Evolutionary conservation across 1,140 invertebrate genomes (phyloP), one percentile per base, ranked within the genome.

Genomic region (Drosophila sp.): DNA sequence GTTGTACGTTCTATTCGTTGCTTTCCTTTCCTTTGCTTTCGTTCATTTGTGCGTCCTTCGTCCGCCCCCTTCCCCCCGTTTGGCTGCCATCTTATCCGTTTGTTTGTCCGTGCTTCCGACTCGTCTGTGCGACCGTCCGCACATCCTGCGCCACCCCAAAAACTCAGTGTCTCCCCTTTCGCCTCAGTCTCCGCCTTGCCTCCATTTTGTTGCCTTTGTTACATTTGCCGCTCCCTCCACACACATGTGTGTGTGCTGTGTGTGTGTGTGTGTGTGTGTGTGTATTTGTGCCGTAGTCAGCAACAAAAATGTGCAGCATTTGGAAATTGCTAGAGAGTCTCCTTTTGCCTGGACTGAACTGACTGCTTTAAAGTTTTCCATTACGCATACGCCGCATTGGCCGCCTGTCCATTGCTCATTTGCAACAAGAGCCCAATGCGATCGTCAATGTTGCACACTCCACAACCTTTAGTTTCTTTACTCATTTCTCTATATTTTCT

Each of bases 71-170:
- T 18, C 9, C 29, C 18, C 41, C 32, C 27, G 2, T 45, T 13
- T 25, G 9, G 9, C 61, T 61, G 78, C 48, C 72, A 82, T 87
- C 82, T 89, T 89, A 87, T 87, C 82, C 82, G 82, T 87, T 87
- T 87, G 83, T 87, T 89, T 87, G 82, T 89, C 82, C 82, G 65
- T 89, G 76, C 83, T 82, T 87, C 82, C 82, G 83, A 64, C 72
- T 87, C 82, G 77, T 87, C 83, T 87, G 83, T 87, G 80, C 82
- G 78, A 87, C 82, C 82, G 82, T 89, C 80, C 82, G 83, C 82
- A 87, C 83, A 87, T 87, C 82, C 82, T 83, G 84, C 62, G 27
- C 41, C 43, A 38, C 48, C 46, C 61, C 14, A 41, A 13, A 27
- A 25, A 13, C 58, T 53, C 32, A 43, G 41, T n/a, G 13, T n/a